phyloP scores from a whole-genome alignment of 1,140 invertebrate species.

The Oreohelix idahoensis region DNA sequence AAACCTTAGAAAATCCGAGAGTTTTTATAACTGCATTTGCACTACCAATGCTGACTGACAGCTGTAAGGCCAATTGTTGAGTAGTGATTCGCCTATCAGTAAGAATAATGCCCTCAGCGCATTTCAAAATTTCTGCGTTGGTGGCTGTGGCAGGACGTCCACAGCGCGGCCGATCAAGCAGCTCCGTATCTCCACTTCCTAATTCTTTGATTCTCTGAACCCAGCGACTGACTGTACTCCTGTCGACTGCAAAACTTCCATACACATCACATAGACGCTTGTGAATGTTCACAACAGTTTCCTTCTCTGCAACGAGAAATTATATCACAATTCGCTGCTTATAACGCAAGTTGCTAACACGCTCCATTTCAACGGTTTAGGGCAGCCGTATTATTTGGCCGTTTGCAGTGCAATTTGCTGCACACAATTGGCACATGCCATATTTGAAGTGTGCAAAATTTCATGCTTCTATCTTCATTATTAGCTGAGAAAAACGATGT shows the following conservation, averaged over 20 bases:
- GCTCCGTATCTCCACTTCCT: constrained; percentile 1
- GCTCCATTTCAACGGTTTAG: too few relatives aligned
- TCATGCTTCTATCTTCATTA: too few relatives aligned
- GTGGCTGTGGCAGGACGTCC: neutral
- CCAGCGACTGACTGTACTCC: constrained; percentile 3
- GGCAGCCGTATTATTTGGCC: too few relatives aligned
- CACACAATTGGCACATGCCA: too few relatives aligned
- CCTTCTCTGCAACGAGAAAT: constrained; percentile 14
- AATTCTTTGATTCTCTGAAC: constrained; percentile 11
- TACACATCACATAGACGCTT: constrained; percentile 9
- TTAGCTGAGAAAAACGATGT: too few relatives aligned
- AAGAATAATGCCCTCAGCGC: constrained; percentile 1
- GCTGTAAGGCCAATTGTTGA: constrained; percentile 6
- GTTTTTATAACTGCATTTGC: constrained; percentile 2
- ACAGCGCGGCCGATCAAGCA: neutral
- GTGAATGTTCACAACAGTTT: constrained; percentile 7
- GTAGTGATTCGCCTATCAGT: constrained; percentile 2
- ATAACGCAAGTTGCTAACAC: neutral
- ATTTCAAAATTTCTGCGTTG: neutral
- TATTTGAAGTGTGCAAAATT: too few relatives aligned
- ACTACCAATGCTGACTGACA: constrained; percentile 14
- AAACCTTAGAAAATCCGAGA: constrained; percentile 6
- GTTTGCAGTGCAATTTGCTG: too few relatives aligned
- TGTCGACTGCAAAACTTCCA: constrained; percentile 5
- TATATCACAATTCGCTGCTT: neutral